Base-by-base conservation (phyloP, 2,113 vertebrate species). In the Sander vitreus region DNA sequence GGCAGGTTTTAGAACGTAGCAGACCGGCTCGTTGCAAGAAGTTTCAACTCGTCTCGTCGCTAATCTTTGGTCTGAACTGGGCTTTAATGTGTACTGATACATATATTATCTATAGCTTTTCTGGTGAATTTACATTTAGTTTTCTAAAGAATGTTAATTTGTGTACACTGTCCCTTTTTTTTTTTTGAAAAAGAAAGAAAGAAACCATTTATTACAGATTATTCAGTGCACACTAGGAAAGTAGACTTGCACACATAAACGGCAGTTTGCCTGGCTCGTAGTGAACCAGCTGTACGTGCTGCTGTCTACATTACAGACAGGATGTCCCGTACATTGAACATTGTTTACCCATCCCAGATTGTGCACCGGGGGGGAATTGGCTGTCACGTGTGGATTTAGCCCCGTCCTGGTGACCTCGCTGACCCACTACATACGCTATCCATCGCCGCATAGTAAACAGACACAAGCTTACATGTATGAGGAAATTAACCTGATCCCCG, bases 381-480 rank as follows among this genome's bases (percentile, higher is more conserved):
- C 21, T 5, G 10, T 65, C 68, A 65, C 36, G 8, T 71, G 73
- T 54, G 68, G 71, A 64, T 84, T 76, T 60, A 85, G 57, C 67
- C 8, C 2, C 1, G 6, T 66, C 69, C 18, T 11, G 2, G 4
- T 3, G 36, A 63, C 65, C 73, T 53, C 16, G 3, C 50, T 73
- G 50, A 86, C 53, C 75, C 0, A 4, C 18, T 70, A 48, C 73
- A 74, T 33, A 78, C 51, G 72, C 8, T 72, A 50, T 69, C 2
- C 5, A 48, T 48, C 54, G 25, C 36, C 12, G 54, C 19, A 12
- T 58, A 58, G 23, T 6, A 13, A n/a, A 16, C 65, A 80, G 47
- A 88, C 64, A 19, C 19, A 2, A 39, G n/a, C 68, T 76, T 18
- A 54, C 48, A n/a, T 5, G 63, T 25, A 1, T 73, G 39, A 74